These are phyloP conservation scores for Gari tellinella DNA, from an alignment of 2,888 invertebrate species.

Conservation along the genomic window DNA sequence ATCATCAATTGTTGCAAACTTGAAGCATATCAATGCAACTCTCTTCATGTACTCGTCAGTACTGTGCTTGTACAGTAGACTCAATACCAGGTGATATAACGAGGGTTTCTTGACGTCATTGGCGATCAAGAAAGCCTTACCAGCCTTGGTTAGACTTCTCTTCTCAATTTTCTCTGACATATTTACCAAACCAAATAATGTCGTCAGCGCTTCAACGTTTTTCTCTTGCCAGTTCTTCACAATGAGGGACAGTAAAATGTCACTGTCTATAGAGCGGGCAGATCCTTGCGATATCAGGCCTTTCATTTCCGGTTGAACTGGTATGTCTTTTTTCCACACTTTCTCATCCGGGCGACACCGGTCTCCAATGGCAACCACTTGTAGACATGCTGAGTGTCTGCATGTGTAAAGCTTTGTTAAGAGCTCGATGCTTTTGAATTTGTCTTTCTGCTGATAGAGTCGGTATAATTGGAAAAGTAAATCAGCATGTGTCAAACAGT, in stretches of 20 bases:
- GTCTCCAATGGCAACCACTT: slow-evolving; percentile 33
- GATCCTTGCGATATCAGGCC: slow-evolving; percentile 9
- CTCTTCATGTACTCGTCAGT: slow-evolving; percentile 35
- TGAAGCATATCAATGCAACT: slow-evolving; percentile 14
- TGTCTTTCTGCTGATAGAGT: slow-evolving; percentile 15
- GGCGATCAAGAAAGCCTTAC: neutral
- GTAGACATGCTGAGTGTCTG: slow-evolving; percentile 39
- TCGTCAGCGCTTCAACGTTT: slow-evolving; percentile 21
- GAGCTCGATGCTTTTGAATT: slow-evolving; percentile 28
- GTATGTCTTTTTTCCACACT: slow-evolving; percentile 10
- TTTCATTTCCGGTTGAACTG: slow-evolving; percentile 1
- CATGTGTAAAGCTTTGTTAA: slow-evolving; percentile 35
- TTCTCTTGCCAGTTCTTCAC: slow-evolving; percentile 34
- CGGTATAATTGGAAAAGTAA: slow-evolving; percentile 14
- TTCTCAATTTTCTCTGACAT: slow-evolving; percentile 46
- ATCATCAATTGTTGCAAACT: slow-evolving; percentile 24
- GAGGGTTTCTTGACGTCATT: slow-evolving; percentile 16
- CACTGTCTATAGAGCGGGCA: slow-evolving; percentile 16
- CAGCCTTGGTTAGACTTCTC: slow-evolving; percentile 23
- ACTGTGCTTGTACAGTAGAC: slow-evolving; percentile 19
- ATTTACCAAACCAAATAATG: slow-evolving; percentile 34
- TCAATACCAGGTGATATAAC: slow-evolving; percentile 37
- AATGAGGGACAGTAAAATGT: slow-evolving; percentile 29
- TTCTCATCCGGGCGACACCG: slow-evolving; percentile 12
- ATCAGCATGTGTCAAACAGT: slow-evolving; percentile 35